phyloP scores from a whole-genome alignment of 2,797 vertebrate genomes.

The Carapus acus region DNA sequence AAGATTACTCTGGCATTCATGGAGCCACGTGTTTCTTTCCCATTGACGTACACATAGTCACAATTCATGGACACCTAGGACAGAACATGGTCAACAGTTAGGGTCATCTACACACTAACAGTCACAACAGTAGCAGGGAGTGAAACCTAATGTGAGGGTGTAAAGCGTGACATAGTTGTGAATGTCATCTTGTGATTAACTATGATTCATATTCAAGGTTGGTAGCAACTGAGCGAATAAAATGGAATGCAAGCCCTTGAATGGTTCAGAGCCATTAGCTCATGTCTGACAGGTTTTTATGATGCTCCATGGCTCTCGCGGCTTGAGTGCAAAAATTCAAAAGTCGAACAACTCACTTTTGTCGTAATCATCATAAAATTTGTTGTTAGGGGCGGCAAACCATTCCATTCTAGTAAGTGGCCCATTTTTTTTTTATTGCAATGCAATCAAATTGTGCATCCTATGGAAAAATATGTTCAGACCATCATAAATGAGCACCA shows the following conservation, averaged over 20 bases:
- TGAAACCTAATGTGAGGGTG: constrained; percentile 55
- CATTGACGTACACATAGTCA: constrained; percentile 95
- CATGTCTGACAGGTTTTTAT: not conserved
- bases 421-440: no score
- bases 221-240: constrained; percentile 25
- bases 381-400: no score
- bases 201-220: constrained; percentile 33
- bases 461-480: no score
- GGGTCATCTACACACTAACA: constrained; percentile 57
- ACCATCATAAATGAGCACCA: no score
- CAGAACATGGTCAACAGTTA: constrained; percentile 38
- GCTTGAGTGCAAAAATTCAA: no score
- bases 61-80: constrained; percentile 94
- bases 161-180: constrained; percentile 14
- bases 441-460: no score
- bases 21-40: constrained; percentile 92
- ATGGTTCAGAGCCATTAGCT: constrained; percentile 24
- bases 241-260: not conserved
- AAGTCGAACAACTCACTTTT: no score
- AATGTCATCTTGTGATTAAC: constrained; percentile 32
- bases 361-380: no score
- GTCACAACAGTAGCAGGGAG: constrained; percentile 20
- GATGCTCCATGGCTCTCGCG: no score
- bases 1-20: constrained; percentile 95
- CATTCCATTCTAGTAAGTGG: no score